phyloP scores from a whole-genome alignment of 2,113 vertebrate genomes.

The Corvus moneduloides region DNA sequence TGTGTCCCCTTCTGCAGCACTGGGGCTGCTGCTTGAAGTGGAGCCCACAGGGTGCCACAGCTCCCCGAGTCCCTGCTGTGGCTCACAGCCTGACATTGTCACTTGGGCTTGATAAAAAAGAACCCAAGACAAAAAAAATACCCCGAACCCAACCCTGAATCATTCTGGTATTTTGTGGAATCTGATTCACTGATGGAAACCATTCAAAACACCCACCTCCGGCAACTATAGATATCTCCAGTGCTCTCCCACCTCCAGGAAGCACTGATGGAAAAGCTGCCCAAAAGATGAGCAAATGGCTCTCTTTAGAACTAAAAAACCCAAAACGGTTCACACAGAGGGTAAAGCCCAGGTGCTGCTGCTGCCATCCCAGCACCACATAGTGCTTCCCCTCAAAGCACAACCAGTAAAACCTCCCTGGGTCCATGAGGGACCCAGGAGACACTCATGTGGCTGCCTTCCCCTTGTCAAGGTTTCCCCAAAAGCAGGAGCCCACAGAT shows the following conservation, averaged over 20 bases:
- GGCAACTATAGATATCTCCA: conserved; percentile 12
- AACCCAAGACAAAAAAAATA: not conserved
- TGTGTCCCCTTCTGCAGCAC: not conserved
- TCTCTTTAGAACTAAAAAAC: not conserved
- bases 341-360: not conserved
- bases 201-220: conserved; percentile 45
- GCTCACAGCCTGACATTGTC: not conserved
- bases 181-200: conserved; percentile 57
- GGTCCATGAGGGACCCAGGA: accelerated
- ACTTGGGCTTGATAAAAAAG: not conserved
- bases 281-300: conserved; percentile 24
- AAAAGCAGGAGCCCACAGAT: not conserved
- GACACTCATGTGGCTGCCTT: not conserved
- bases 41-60: accelerated
- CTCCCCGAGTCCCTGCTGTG: not conserved
- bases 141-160: not conserved
- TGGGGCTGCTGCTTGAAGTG: accelerated
- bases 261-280: conserved; percentile 35
- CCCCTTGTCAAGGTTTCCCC: not conserved
- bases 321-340: not conserved
- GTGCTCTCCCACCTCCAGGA: conserved; percentile 39
- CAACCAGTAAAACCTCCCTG: accelerated
- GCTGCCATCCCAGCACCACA: not conserved
- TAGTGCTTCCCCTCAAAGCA: accelerated
- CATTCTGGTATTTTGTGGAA: not conserved